Evolutionary conservation across 2,797 vertebrate species (phyloP).

Genomic region (Ataeniobius toweri): DNA sequence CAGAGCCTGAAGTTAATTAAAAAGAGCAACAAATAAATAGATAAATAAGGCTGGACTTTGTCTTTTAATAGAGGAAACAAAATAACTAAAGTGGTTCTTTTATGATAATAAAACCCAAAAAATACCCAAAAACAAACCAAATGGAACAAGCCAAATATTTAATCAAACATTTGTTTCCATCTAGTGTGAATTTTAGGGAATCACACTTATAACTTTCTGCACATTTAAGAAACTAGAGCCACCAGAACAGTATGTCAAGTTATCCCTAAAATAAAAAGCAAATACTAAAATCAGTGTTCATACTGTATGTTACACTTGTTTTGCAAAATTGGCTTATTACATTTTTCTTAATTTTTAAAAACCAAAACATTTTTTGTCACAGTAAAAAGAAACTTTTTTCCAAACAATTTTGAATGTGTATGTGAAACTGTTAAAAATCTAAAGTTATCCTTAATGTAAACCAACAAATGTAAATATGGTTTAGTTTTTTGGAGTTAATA

Average conservation of each 20-base stretch:
- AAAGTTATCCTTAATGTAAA: not conserved
- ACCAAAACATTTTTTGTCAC: not conserved
- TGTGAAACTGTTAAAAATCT: not conserved
- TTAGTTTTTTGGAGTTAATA: too few species aligned
- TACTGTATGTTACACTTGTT: not conserved
- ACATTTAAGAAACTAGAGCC: not conserved
- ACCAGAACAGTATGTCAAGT: not conserved
- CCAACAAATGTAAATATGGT: not conserved
- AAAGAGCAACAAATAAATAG: not conserved
- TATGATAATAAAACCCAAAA: not conserved
- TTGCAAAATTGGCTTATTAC: too few species aligned
- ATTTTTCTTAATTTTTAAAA: not conserved
- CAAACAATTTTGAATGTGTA: not conserved
- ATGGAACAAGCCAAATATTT: not conserved
- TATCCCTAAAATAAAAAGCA: not conserved
- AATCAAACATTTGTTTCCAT: slow-evolving; percentile 15
- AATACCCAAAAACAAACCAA: not conserved
- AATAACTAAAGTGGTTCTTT: not conserved
- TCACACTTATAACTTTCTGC: not conserved
- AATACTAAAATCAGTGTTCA: not conserved
- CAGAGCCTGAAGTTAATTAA: not conserved
- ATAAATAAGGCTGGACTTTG: not conserved
- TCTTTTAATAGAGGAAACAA: not conserved
- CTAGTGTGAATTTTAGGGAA: slow-evolving; percentile 20
- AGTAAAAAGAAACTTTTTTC: not conserved